These are phyloP conservation scores for Eupithecia pulchellata DNA, from an alignment of 2,888 invertebrate species.

Conservation along the genomic window DNA sequence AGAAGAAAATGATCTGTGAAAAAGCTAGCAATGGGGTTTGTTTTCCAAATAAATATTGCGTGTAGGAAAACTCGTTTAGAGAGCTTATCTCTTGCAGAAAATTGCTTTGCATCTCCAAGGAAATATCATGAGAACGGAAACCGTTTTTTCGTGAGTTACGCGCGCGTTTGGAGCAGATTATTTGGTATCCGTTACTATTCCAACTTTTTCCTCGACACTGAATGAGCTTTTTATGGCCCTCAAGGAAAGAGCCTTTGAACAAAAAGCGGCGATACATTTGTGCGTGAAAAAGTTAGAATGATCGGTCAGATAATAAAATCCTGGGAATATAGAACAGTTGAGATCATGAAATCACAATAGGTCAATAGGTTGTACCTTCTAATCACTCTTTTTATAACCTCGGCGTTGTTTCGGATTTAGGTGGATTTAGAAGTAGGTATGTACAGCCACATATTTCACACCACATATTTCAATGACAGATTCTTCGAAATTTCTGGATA, in stretches of 20 bases:
- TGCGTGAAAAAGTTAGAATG: constrained; percentile 13
- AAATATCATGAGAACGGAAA: constrained; percentile 74
- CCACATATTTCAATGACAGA: too few species aligned
- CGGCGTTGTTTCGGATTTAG: background rate
- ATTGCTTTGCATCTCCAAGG: constrained; percentile 82
- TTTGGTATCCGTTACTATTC: constrained; percentile 38
- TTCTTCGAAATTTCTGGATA: background rate
- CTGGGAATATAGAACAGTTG: background rate
- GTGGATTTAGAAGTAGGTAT: too few species aligned
- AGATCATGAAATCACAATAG: constrained; percentile 8
- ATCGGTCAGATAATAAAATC: constrained; percentile 4
- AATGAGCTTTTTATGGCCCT: constrained; percentile 37
- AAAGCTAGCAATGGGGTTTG: constrained; percentile 51
- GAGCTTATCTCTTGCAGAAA: constrained; percentile 79
- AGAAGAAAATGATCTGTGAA: constrained; percentile 44
- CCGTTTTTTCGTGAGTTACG: constrained; percentile 68
- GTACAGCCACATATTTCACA: too few species aligned
- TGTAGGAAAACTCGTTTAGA: constrained; percentile 70
- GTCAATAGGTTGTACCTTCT: constrained; percentile 1
- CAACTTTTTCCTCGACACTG: constrained; percentile 32
- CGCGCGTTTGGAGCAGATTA: constrained; percentile 61
- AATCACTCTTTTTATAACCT: background rate
- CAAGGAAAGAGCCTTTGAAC: constrained; percentile 25
- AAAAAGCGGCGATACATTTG: constrained; percentile 14
- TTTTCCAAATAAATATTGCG: constrained; percentile 64